A percentile compares a stretch with the other conserved stretches of the same genome.
phyloP scores from a whole-genome alignment of 2,888 invertebrate genomes.

The Netelia melanura region DNA sequence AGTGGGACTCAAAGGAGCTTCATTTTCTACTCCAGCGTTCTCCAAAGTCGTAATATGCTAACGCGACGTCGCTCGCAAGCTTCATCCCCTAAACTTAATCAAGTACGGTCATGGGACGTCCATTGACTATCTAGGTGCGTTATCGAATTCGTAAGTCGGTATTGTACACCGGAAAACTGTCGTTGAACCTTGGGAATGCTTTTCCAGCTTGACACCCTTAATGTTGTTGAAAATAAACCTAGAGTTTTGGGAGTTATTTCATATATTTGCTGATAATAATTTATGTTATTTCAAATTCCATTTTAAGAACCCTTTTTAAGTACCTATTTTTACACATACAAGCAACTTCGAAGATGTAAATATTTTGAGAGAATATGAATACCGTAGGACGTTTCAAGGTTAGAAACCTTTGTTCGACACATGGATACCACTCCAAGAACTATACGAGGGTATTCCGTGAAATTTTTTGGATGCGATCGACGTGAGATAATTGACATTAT shows the following conservation, averaged over 20 bases:
- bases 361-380: too few species aligned
- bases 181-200: neutral
- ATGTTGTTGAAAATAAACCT: too few species aligned
- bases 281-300: too few species aligned
- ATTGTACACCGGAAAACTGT: conserved; percentile 22
- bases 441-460: too few species aligned
- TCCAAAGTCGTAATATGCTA: conserved; percentile 77
- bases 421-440: too few species aligned
- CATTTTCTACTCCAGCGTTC: conserved; percentile 67
- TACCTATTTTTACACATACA: too few species aligned
- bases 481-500: conserved; percentile 60
- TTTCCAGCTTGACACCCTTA: neutral
- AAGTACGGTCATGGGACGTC: conserved; percentile 74
- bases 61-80: conserved; percentile 67
- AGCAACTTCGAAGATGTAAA: too few species aligned
- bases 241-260: conserved; percentile 21
- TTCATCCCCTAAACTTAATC: conserved; percentile 75
- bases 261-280: conserved; percentile 39
- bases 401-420: too few species aligned
- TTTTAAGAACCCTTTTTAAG: too few species aligned
- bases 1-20: conserved; percentile 67
- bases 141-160: conserved; percentile 21
- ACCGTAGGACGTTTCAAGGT: too few species aligned
- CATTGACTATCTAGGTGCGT: conserved; percentile 23
- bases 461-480: too few species aligned